Evolutionary conservation across 1,140 invertebrate genomes (phyloP).

Genomic region (Frieseomelitta varia): DNA sequence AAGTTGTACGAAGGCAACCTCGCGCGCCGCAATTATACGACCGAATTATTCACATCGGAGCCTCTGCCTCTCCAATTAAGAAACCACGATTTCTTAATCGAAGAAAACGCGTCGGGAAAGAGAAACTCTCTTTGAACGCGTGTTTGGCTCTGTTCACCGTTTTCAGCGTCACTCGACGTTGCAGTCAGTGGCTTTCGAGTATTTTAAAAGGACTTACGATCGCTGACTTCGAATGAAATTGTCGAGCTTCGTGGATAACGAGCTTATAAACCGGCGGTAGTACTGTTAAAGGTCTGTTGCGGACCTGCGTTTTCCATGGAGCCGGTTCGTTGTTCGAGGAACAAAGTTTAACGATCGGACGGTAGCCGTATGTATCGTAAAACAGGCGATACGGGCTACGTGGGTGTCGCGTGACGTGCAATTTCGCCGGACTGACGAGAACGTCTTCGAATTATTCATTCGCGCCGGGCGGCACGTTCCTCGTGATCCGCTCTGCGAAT

Average conservation of each 20-base stretch:
- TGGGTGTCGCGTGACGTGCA: constrained; percentile 21
- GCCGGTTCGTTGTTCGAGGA: too few species aligned
- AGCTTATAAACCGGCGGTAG: too few species aligned
- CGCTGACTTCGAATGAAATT: too few species aligned
- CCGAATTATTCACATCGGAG: neutral
- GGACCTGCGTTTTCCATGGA: neutral
- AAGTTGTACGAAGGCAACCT: neutral
- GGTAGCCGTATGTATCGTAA: constrained; percentile 31
- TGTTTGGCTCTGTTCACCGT: too few species aligned
- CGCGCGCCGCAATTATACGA: neutral
- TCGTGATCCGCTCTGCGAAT: constrained; percentile 10
- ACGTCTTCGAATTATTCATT: constrained; percentile 36
- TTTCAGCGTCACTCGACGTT: neutral
- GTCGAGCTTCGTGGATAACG: too few species aligned
- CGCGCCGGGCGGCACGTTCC: neutral
- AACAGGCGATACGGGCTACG: neutral
- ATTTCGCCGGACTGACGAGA: constrained; percentile 10
- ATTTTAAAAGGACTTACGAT: neutral
- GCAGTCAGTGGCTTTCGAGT: neutral
- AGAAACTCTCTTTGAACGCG: neutral
- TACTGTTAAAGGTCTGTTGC: too few species aligned
- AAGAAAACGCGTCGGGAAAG: neutral
- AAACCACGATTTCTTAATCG: neutral
- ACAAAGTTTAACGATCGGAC: constrained; percentile 4
- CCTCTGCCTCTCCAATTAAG: neutral